Evolutionary conservation across 2,797 vertebrate genomes (phyloP), one percentile per base, ranked within the genome.

Genomic region (Xenentodon cancila): DNA sequence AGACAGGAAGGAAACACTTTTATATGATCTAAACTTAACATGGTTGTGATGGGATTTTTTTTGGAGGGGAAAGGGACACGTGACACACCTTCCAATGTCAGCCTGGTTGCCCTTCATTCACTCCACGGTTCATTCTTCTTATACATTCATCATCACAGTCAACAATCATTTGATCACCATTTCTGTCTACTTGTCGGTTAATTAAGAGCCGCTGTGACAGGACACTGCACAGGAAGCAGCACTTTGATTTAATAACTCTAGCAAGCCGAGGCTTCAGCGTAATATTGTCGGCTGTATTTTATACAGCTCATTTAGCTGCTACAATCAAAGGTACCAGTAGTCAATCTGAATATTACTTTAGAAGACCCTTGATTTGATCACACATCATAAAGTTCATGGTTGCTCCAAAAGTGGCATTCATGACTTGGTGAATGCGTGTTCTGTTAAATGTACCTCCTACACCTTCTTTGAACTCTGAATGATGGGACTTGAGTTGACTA

Each of bases 361-460:
- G 25, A 21, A 43, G 37, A 71, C 40, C 46, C 53, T 55, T 49
- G 53, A 32, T 73, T 18, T 21, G 3, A 32, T 59, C 18, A 44
- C 48, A 7, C 19, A 16, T 16, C 16, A 47, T 2, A 30, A 15
- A n/a, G 47, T 20, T 58, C 44, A 58, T 27, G 4, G 5, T 53
- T 0, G 0, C 6, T 19, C 15, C 53, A 34, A 52, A 73, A 64
- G 52, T 9, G 0, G 37, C 30, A 62, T 45, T 7, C 30, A 47
- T 61, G 17, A 48, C 30, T 55, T 27, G 42, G n/a, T 7, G 59
- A 59, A 20, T 17, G 2, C 19, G 15, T 40, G 11, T 42, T 4
- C 37, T 54, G 18, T 58, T 60, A 18, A 70, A 65, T 53, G 25
- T 25, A 5, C 25, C 25, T 25, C 25, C 25, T 25, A 25, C 25